phyloP scores from a whole-genome alignment of 2,113 vertebrate genomes.

The Semicossyphus pulcher region DNA sequence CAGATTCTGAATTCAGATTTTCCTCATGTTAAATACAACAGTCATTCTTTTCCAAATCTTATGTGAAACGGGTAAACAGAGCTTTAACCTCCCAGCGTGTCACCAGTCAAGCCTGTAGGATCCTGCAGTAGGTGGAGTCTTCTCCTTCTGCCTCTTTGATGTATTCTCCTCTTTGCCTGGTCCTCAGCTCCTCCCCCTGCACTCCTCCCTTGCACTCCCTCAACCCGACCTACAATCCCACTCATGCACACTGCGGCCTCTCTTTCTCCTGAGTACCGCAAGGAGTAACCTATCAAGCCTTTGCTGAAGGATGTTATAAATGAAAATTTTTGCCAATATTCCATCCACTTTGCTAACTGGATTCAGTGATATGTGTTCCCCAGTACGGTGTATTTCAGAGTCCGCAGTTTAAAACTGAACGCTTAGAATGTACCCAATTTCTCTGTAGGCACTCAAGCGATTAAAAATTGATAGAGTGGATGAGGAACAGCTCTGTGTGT shows the following conservation, averaged over 20 bases:
- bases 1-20: constrained; percentile 46
- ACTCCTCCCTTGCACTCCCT: constrained; percentile 76
- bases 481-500: constrained; percentile 21
- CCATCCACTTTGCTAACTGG: constrained; percentile 95
- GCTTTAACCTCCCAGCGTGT: constrained; percentile 67
- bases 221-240: constrained; percentile 75
- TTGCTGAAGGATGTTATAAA: constrained; percentile 99
- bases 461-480: constrained; percentile 46
- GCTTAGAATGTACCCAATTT: constrained; percentile 25
- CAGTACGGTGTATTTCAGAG: constrained; percentile 44
- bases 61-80: constrained; percentile 53
- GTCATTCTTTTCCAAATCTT: constrained; percentile 48
- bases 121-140: constrained; percentile 74
- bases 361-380: constrained; percentile 95
- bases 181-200: constrained; percentile 75
- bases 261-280: constrained; percentile 93
- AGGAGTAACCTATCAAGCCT: constrained; percentile 99
- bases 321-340: constrained; percentile 98
- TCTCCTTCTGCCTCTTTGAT: constrained; percentile 74
- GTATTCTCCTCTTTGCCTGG: constrained; percentile 76
- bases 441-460: constrained; percentile 21
- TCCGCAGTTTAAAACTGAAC: constrained; percentile 24
- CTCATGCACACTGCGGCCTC: constrained; percentile 80
- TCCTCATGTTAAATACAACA: constrained; percentile 54
- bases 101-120: constrained; percentile 69